phyloP scores from a whole-genome alignment of 2,797 vertebrate genomes.

The Emydoidea blandingii region DNA sequence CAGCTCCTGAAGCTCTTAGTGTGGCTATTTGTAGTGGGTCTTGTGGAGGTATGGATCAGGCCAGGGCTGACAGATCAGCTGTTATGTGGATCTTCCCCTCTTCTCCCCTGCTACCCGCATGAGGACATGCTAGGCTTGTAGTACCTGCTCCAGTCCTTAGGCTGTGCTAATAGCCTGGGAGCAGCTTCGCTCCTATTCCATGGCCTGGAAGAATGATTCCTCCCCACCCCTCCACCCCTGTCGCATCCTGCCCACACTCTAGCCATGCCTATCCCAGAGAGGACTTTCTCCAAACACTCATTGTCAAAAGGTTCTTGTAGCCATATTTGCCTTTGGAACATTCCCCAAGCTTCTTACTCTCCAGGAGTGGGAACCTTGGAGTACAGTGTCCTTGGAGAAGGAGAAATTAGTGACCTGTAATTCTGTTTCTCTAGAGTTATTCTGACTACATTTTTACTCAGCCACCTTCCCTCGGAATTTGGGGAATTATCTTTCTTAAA shows the following conservation, averaged over 20 bases:
- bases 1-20: too few species aligned
- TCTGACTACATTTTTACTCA: background rate
- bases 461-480: background rate
- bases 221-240: background rate
- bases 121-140: background rate
- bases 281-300: background rate
- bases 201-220: background rate
- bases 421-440: background rate
- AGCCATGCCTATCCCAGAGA: background rate
- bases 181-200: background rate
- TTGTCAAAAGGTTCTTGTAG: slow-evolving; percentile 29
- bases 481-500: background rate
- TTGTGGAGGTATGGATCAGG: background rate
- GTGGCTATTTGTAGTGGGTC: too few species aligned
- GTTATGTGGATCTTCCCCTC: background rate
- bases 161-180: background rate
- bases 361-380: background rate
- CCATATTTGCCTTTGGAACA: background rate
- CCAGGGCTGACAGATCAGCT: background rate
- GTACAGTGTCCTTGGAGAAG: background rate
- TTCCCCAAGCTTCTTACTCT: background rate
- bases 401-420: background rate
- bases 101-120: background rate
- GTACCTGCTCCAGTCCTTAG: background rate
- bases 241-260: background rate